A percentile compares a stretch with the other conserved stretches of the same genome.
phyloP scores from a whole-genome alignment of 2,797 vertebrate species.

The Mallotus villosus region DNA sequence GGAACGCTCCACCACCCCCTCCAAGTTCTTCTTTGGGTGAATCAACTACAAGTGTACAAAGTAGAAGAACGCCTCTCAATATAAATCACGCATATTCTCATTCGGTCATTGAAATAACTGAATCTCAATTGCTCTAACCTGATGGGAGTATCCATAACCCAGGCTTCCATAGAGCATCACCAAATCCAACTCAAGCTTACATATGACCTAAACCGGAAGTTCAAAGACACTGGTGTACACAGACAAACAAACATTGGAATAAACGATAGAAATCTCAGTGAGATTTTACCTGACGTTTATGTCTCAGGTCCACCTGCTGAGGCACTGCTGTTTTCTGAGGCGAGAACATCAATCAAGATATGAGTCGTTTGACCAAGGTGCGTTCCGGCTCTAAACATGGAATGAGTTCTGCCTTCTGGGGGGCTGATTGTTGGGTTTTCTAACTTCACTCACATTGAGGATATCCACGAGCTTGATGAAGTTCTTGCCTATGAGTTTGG shows the following conservation, averaged over 20 bases:
- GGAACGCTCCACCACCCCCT: slow-evolving; percentile 49
- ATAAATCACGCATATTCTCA: too few species aligned
- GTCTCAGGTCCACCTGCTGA: slow-evolving; percentile 2
- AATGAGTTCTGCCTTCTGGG: background rate
- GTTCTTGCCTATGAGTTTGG: slow-evolving; percentile 22
- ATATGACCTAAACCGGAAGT: slow-evolving; percentile 55
- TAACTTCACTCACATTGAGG: slow-evolving; percentile 16
- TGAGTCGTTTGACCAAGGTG: background rate
- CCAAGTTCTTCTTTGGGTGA: slow-evolving; percentile 42
- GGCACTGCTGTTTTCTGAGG: background rate
- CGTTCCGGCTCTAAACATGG: background rate
- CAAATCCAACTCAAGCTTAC: slow-evolving; percentile 59
- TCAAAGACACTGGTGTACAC: background rate
- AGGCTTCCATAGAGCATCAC: slow-evolving; percentile 68
- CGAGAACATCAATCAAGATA: background rate
- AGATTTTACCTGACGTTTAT: slow-evolving; percentile 7
- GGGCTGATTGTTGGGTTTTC: too few species aligned
- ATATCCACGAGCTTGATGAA: slow-evolving; percentile 14
- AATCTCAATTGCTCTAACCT: slow-evolving; percentile 50
- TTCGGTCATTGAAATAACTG: background rate
- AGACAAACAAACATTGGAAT: background rate
- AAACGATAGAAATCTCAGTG: background rate
- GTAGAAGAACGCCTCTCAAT: background rate
- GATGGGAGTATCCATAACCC: slow-evolving; percentile 72
- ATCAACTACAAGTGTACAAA: slow-evolving; percentile 48